phyloP scores from a whole-genome alignment of 2,113 vertebrate species.

The Corythornis vintsioides region DNA sequence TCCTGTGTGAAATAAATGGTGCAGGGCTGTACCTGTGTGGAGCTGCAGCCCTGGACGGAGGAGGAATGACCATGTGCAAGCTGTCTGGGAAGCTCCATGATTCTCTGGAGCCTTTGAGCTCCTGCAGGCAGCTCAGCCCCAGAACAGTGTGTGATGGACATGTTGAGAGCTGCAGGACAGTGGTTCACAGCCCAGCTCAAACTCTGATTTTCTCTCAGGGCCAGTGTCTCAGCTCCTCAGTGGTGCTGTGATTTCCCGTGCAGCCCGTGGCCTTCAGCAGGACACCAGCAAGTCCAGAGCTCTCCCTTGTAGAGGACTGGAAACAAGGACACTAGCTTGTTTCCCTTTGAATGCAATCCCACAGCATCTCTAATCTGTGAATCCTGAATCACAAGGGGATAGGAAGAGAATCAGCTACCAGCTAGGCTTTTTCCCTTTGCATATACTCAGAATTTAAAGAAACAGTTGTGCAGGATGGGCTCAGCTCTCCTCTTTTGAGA shows the following conservation, averaged over 20 bases:
- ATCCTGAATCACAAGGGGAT: background rate
- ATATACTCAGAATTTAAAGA: background rate
- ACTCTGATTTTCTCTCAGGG: too few species aligned
- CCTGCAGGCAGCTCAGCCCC: background rate
- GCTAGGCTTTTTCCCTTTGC: background rate
- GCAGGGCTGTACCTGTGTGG: background rate
- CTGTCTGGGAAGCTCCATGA: background rate
- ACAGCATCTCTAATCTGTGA: background rate
- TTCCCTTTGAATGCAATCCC: background rate
- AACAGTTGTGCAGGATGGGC: background rate
- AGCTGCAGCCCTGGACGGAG: background rate
- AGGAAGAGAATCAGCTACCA: background rate
- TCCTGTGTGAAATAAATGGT: background rate
- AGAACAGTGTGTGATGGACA: background rate
- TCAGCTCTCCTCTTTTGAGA: background rate
- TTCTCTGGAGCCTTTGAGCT: background rate
- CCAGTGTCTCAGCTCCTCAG: background rate
- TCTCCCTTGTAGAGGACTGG: background rate
- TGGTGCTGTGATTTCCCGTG: slow-evolving; percentile 21
- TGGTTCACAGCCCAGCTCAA: background rate
- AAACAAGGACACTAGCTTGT: background rate
- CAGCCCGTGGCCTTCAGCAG: background rate
- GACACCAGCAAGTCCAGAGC: background rate
- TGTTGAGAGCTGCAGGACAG: background rate
- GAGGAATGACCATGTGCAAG: background rate